phyloP scores from a whole-genome alignment of 2,113 vertebrate genomes.

The Tylochromis polylepis region DNA sequence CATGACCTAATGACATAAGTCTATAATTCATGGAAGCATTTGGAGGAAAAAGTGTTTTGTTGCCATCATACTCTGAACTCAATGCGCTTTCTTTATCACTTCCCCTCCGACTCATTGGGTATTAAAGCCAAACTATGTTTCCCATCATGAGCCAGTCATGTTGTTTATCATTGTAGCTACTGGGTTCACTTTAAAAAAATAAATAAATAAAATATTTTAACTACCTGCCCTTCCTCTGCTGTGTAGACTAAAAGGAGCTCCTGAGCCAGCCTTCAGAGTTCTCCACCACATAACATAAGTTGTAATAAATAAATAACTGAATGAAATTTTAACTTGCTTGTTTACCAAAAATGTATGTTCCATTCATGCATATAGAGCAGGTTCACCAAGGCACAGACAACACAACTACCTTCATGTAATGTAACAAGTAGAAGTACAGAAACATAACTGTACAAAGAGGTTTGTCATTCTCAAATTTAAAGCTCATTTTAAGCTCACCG shows the following conservation, averaged over 20 bases:
- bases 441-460: too few species aligned
- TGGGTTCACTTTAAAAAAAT: neutral
- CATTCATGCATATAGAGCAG: neutral
- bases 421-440: too few species aligned
- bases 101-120: conserved; percentile 81
- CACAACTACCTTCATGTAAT: neutral
- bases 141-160: conserved; percentile 36
- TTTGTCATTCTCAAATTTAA: too few species aligned
- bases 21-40: conserved; percentile 96
- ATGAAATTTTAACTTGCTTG: neutral
- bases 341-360: rapidly evolving
- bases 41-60: conserved; percentile 80
- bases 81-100: conserved; percentile 89
- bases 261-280: neutral
- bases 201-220: neutral
- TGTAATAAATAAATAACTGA: neutral
- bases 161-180: conserved; percentile 14
- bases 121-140: conserved; percentile 85
- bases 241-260: neutral
- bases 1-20: conserved; percentile 83
- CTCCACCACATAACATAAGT: neutral
- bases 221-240: conserved; percentile 1
- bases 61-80: conserved; percentile 79
- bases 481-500: too few species aligned
- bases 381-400: neutral